Evolutionary conservation across 1,140 invertebrate species (phyloP), one percentile per base, ranked within the genome.

Genomic region (Babylonia areolata): DNA sequence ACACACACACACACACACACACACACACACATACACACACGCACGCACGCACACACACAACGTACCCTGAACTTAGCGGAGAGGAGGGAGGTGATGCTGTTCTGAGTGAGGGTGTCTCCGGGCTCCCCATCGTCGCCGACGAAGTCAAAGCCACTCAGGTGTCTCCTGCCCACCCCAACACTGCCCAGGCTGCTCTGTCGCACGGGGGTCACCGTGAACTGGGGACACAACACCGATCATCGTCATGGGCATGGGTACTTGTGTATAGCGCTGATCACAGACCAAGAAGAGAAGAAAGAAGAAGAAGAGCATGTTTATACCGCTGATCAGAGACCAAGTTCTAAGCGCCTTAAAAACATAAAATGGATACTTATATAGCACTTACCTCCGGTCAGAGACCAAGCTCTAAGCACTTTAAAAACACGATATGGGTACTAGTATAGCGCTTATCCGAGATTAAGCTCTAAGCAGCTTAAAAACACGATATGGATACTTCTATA

Each of bases 61-160:
- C 98, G 98, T 98, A 99, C 95, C 97, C 99, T 97, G 98, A 92
- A 92, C 87, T 92, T 93, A 64, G 89, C 90, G 3, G 92, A 92
- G 42, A 93, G 85, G 15, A 93, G 86, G 37, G 90, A 90, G 6
- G 73, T 77, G 23, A 77, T 77, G 73, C 73, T 77, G 73, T 40
- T 77, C 73, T 77, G 73, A 20, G 90, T 92, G 3, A 92, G 89
- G 1, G 92, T 91, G 64, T 93, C 92, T 17, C 85, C 88, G 1
- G 84, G 80, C 46, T 89, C 88, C 37, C 54, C 78, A 15, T 84
- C 87, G n/a, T 85, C 86, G 37, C 86, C 84, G 33, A 83, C 81
- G 31, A 82, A 40, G 37, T 89, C 87, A 73, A 90, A 81, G 51
- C 90, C 86, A 17, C 87, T 85, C 31, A 83, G 85, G 73, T 90